Base-by-base conservation (phyloP, 2,113 vertebrate species). In the cattle (Bos taurus) region DNA sequence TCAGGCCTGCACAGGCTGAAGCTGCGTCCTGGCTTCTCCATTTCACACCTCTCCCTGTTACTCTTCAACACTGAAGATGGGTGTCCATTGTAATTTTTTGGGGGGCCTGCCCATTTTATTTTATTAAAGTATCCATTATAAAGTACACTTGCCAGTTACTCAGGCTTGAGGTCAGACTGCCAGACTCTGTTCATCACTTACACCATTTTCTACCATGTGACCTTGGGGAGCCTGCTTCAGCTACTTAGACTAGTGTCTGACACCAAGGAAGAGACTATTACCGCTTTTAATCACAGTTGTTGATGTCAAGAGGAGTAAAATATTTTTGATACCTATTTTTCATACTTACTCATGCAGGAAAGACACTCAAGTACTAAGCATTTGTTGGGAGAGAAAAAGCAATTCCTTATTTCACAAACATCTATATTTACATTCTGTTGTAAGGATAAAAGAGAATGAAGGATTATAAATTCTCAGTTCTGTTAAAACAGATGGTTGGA, bases 391-490 rank as follows among this genome's bases (percentile, higher is more conserved):
- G 15, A 59, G 25, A 43, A 43, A 64, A 56, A 54, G 8, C 59
- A 62, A 14, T 36, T 97, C 7, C 13, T 36, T 87, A 78, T 91
- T 2, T n/a, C 59, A 88, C 57, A 14, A 46, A 56, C 2, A 33
- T 93, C 30, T 94, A 0, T 62, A 5, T 4, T 90, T 4, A 10
- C 36, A 89, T 94, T 89, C 48, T 92, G 6, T 87, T 82, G 21
- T 84, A 97, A 96, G n/a, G 40, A 83, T 9, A 46, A 96, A 96
- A n/a, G 36, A n/a, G 26, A 83, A 92, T 67, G n/a, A 86, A 95
- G 30, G 80, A 71, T 52, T 57, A 54, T 74, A 25, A 26, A 88
- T 92, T 92, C 30, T 94, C 17, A 81, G 23, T 59, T 87, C 52
- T 92, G 5, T 77, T 95, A 46, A 82, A 93, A 62, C 30, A 95